Evolutionary conservation across 1,140 invertebrate genomes (phyloP).

Genomic region (Atta cephalotes): DNA sequence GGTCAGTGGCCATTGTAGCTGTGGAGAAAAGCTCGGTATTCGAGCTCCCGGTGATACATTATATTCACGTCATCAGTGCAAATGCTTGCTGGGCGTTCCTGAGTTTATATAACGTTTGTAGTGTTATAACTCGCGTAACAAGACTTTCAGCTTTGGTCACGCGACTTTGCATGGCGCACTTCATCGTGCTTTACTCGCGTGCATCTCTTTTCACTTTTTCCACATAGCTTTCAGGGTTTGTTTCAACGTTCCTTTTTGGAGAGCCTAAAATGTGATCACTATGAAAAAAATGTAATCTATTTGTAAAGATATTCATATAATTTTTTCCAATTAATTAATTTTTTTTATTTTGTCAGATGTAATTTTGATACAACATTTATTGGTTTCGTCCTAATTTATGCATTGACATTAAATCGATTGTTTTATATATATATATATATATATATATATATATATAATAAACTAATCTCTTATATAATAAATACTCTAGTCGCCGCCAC

Average conservation of each 20-base stretch:
- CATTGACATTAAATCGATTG: conserved; percentile 53
- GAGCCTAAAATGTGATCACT: background rate
- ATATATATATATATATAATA: too few species aligned
- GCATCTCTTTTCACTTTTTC: background rate
- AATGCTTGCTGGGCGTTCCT: conserved; percentile 80
- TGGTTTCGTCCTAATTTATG: background rate
- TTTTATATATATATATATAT: too few species aligned
- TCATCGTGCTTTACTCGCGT: conserved; percentile 28
- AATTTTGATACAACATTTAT: conserved; percentile 4
- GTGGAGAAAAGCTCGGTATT: conserved; percentile 81
- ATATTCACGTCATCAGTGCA: conserved; percentile 85
- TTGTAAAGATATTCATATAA: background rate
- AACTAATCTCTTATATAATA: too few species aligned
- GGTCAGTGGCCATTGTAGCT: conserved; percentile 83
- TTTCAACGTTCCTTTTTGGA: background rate
- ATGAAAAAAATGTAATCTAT: background rate
- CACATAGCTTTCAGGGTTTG: background rate
- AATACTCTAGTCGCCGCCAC: too few species aligned
- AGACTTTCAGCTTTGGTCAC: conserved; percentile 70
- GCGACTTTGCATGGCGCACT: conserved; percentile 66
- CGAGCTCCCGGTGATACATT: conserved; percentile 81
- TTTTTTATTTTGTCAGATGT: background rate
- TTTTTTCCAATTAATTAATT: background rate
- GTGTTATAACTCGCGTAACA: conserved; percentile 73
- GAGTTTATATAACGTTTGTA: conserved; percentile 82